phyloP scores from a whole-genome alignment of 2,888 invertebrate species.

The Chrysolina haemoptera region DNA sequence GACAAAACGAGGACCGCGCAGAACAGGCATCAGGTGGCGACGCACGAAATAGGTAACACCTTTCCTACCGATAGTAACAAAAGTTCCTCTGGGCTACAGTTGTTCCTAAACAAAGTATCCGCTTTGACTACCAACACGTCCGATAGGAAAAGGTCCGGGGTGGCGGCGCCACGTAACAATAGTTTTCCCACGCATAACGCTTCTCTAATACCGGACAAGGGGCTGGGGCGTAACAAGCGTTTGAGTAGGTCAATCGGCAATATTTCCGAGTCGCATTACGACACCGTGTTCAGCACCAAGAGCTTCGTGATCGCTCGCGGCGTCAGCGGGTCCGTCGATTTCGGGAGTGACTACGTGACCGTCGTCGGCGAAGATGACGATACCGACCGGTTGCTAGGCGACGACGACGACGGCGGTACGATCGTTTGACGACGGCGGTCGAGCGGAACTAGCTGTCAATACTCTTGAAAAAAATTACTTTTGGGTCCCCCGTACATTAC shows the following conservation, averaged over 20 bases:
- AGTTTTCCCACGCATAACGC: slow-evolving; percentile 66
- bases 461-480: background rate
- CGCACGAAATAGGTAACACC: slow-evolving; percentile 78
- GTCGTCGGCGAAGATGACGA: slow-evolving; percentile 38
- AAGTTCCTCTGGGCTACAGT: slow-evolving; percentile 60
- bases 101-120: slow-evolving; percentile 65
- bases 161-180: slow-evolving; percentile 60
- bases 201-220: slow-evolving; percentile 55
- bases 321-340: slow-evolving; percentile 61
- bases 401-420: background rate
- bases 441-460: no score
- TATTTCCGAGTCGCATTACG: slow-evolving; percentile 71
- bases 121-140: slow-evolving; percentile 61
- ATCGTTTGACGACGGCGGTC: slow-evolving; percentile 1
- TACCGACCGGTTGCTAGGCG: slow-evolving; percentile 38
- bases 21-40: slow-evolving; percentile 72
- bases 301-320: slow-evolving; percentile 69
- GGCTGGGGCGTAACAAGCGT: slow-evolving; percentile 61
- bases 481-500: no score
- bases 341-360: slow-evolving; percentile 37
- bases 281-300: slow-evolving; percentile 72
- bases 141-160: slow-evolving; percentile 62
- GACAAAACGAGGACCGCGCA: slow-evolving; percentile 73
- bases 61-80: slow-evolving; percentile 57
- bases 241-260: slow-evolving; percentile 69